Percentiles rank a stretch among this genome's conserved stretches.
Evolutionary conservation across 2,888 invertebrate species (phyloP).

Genomic region (Ophioninae sp.): DNA sequence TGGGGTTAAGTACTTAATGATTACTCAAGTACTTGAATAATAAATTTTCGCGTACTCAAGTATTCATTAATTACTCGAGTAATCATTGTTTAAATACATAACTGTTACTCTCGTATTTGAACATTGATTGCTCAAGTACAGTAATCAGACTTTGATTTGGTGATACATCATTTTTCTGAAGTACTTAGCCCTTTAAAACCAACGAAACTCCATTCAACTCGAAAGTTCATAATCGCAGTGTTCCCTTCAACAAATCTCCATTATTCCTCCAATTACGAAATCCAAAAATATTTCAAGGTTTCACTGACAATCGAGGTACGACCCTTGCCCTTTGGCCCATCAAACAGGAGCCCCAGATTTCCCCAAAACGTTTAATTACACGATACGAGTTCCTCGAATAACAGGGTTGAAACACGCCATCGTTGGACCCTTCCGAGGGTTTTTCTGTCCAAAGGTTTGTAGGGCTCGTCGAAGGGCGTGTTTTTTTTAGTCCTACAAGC

Average conservation of each 20-base stretch:
- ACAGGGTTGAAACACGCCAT: background rate
- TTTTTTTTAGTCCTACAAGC: background rate
- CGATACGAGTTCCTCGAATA: background rate
- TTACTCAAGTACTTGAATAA: too few relatives aligned
- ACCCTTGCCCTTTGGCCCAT: background rate
- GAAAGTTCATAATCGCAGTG: background rate
- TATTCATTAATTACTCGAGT: too few relatives aligned
- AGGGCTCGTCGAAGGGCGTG: background rate
- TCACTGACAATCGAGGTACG: background rate
- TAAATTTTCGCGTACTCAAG: too few relatives aligned
- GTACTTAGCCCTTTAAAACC: background rate
- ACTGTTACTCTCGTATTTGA: too few relatives aligned
- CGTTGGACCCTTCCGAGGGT: background rate
- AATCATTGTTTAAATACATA: too few relatives aligned
- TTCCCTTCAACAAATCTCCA: too few relatives aligned
- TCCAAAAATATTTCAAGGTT: background rate
- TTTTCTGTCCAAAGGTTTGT: constrained; percentile 3
- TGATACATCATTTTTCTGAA: background rate
- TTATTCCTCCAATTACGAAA: background rate
- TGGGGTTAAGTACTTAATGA: too few relatives aligned
- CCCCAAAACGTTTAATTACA: background rate
- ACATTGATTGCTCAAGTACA: too few relatives aligned
- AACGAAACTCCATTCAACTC: background rate
- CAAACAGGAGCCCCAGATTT: background rate
- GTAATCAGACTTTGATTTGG: too few relatives aligned